Conservation (phyloP, 2,113 vertebrate genomes). For the Trochalopteron elliotii region DNA sequence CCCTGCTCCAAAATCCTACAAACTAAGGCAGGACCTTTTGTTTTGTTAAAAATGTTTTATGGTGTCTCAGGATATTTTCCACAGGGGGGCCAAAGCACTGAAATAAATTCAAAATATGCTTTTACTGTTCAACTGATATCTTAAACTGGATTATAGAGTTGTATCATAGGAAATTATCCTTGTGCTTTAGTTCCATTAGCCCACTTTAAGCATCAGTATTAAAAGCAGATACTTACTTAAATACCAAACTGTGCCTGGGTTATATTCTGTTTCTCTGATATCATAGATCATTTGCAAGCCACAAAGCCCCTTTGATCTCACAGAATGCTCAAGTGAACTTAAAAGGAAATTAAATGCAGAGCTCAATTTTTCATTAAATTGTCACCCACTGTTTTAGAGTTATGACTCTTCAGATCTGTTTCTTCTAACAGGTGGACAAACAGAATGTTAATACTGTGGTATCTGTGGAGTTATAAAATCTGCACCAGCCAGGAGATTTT, state of each 20-base stretch:
- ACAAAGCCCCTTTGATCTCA: constrained; percentile 67
- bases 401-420: constrained; percentile 68
- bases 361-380: constrained; percentile 76
- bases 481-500: constrained; percentile 17
- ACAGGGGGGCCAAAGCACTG: not conserved
- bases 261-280: constrained; percentile 68
- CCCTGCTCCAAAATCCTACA: not conserved
- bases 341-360: constrained; percentile 73
- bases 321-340: constrained; percentile 68
- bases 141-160: constrained; percentile 60
- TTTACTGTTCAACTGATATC: constrained; percentile 5
- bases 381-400: constrained; percentile 73
- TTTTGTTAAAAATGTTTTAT: not conserved
- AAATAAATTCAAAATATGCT: constrained; percentile 46
- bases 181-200: constrained; percentile 56
- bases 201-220: constrained; percentile 64
- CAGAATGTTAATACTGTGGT: constrained; percentile 65
- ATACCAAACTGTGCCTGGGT: constrained; percentile 60
- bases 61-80: not conserved
- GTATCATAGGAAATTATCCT: constrained; percentile 45
- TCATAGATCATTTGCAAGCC: constrained; percentile 68
- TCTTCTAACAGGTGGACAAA: constrained; percentile 70
- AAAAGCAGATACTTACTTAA: constrained; percentile 59
- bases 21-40: not conserved
- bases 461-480: constrained; percentile 57